Evolutionary conservation across 2,888 invertebrate species (phyloP).

Genomic region (Bursaphelenchus okinawaensis): DNA sequence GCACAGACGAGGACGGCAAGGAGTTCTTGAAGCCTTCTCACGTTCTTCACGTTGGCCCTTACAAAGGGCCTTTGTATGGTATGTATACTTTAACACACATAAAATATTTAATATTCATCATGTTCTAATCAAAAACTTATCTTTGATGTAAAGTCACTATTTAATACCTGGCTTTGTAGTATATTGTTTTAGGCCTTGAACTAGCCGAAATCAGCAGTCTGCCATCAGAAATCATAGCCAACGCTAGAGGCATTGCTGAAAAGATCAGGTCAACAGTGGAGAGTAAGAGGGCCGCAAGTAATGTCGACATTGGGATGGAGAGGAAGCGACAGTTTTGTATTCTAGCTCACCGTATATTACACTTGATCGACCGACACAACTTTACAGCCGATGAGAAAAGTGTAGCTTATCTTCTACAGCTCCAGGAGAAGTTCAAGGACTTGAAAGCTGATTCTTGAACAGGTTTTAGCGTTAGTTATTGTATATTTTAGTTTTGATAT

Average conservation of each 20-base stretch:
- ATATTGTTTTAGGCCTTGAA: conserved; percentile 56
- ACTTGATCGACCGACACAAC: conserved; percentile 8
- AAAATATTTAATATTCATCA: conserved; percentile 1
- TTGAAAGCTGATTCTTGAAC: too few relatives aligned
- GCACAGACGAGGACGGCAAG: conserved; percentile 47
- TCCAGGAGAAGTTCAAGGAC: conserved; percentile 9
- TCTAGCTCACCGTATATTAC: conserved; percentile 19
- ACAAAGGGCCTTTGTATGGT: conserved; percentile 58
- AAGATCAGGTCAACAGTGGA: conserved; percentile 22
- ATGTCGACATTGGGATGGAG: not conserved
- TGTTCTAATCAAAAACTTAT: conserved; percentile 9
- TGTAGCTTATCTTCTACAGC: not conserved
- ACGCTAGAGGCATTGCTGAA: conserved; percentile 49
- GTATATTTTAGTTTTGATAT: not conserved
- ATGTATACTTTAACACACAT: too few relatives aligned
- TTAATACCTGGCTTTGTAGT: not conserved
- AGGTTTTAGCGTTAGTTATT: not conserved
- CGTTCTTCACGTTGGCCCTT: conserved; percentile 57
- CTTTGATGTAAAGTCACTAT: too few relatives aligned
- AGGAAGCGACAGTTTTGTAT: conserved; percentile 10
- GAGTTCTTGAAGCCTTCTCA: conserved; percentile 51
- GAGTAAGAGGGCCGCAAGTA: conserved; percentile 10
- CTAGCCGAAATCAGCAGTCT: conserved; percentile 59
- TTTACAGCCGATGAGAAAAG: conserved; percentile 10
- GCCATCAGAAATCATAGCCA: conserved; percentile 55